These are phyloP conservation scores for Halictus ligatus DNA, from an alignment of 2,888 invertebrate species.

Conservation along the genomic window DNA sequence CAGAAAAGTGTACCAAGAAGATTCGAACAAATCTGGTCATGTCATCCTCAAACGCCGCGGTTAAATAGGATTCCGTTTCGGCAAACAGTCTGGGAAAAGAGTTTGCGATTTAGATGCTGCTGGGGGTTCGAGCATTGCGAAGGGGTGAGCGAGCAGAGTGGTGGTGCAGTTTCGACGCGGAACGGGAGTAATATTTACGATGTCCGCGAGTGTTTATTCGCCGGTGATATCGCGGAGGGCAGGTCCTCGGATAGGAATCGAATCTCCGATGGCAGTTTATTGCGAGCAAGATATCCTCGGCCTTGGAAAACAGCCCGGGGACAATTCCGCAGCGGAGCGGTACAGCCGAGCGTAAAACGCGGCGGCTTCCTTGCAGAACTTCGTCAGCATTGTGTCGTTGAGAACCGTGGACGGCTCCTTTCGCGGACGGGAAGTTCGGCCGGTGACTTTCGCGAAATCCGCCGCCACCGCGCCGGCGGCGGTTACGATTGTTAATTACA, in stretches of 20 bases:
- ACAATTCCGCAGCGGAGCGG: conserved; percentile 15
- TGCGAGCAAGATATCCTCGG: neutral
- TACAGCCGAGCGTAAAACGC: conserved; percentile 12
- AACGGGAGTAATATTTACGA: conserved; percentile 1
- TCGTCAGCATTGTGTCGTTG: conserved; percentile 45
- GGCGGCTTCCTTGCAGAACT: conserved; percentile 14
- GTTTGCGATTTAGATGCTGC: neutral
- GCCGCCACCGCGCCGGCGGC: neutral
- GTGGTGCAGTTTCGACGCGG: neutral
- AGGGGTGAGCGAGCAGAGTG: neutral
- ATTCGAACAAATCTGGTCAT: neutral
- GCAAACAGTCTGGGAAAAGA: neutral
- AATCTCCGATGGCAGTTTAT: conserved; percentile 23
- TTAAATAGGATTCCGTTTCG: conserved; percentile 2
- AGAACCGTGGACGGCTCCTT: conserved; percentile 23
- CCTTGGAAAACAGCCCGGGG: conserved; percentile 22
- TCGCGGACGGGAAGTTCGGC: conserved; percentile 20
- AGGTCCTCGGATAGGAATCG: conserved; percentile 3
- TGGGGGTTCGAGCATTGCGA: neutral
- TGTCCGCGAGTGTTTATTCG: conserved; percentile 10
- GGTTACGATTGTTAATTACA: conserved; percentile 61
- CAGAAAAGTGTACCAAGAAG: neutral
- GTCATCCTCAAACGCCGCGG: neutral
- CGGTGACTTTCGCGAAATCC: conserved; percentile 28
- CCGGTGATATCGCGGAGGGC: conserved; percentile 2